Percentiles rank a stretch among this genome's conserved stretches.
These are phyloP conservation scores for Neolamprologus brichardi DNA, from an alignment of 2,113 vertebrate species.

Conservation along the genomic window DNA sequence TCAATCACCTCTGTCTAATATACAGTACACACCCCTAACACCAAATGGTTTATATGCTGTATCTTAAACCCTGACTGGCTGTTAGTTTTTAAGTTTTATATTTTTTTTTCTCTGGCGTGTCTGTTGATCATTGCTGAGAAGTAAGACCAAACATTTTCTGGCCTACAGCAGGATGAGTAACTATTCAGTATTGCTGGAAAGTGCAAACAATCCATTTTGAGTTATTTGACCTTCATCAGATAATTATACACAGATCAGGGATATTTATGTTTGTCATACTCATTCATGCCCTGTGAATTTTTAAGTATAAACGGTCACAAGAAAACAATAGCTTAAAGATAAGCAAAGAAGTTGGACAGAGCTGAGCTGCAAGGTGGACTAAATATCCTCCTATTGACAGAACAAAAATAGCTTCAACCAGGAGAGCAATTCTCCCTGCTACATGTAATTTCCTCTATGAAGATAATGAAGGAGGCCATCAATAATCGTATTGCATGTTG, in stretches of 20 bases:
- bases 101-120: background rate
- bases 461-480: background rate
- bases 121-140: background rate
- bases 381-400: conserved; percentile 65
- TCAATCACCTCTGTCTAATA: background rate
- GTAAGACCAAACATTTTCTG: background rate
- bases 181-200: background rate
- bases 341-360: conserved; percentile 36
- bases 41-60: background rate
- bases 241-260: background rate
- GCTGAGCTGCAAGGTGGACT: background rate
- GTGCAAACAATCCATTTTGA: background rate
- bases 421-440: background rate
- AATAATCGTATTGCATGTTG: background rate
- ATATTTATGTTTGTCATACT: conserved; percentile 1
- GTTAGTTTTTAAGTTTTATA: background rate
- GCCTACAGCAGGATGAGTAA: background rate
- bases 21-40: background rate
- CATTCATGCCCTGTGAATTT: background rate
- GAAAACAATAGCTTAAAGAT: conserved; percentile 50
- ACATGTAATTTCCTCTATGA: conserved; percentile 1
- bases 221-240: conserved; percentile 1
- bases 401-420: conserved; percentile 27
- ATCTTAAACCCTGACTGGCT: background rate
- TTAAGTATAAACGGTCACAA: background rate